Evolutionary conservation across 2,797 vertebrate genomes (phyloP).

Genomic region (Sitta carolinensis): DNA sequence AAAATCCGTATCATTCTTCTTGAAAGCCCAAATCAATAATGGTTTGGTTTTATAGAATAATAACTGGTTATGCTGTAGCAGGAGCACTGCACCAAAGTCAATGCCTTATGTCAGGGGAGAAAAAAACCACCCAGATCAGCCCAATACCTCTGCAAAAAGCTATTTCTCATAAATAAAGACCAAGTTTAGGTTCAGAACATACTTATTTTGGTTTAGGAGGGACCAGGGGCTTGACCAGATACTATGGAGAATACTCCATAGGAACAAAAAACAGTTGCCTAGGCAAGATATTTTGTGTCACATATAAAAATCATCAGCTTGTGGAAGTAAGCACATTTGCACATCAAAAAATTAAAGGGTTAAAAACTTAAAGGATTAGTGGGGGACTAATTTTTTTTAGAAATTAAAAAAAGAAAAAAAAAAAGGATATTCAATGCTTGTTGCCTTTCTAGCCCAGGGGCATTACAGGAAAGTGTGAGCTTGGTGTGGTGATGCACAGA

Average conservation of each 20-base stretch:
- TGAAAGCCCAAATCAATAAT: not conserved
- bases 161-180: not conserved
- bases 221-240: not conserved
- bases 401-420: accelerated
- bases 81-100: not conserved
- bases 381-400: not conserved
- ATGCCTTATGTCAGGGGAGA: not conserved
- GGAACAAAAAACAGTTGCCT: not conserved
- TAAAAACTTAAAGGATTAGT: not conserved
- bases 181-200: not conserved
- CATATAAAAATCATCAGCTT: not conserved
- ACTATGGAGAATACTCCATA: not conserved
- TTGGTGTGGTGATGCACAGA: not conserved
- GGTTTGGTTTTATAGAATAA: not conserved
- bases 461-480: not conserved
- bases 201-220: not conserved
- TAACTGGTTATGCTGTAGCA: not conserved
- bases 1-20: not conserved
- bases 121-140: too few relatives aligned
- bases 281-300: not conserved
- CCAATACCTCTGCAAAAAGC: not conserved
- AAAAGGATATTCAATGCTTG: accelerated
- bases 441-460: not conserved
- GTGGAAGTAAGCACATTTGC: not conserved
- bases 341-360: not conserved